Base-by-base conservation (phyloP, 2,797 vertebrate species). In the Microcaecilia unicolor region DNA sequence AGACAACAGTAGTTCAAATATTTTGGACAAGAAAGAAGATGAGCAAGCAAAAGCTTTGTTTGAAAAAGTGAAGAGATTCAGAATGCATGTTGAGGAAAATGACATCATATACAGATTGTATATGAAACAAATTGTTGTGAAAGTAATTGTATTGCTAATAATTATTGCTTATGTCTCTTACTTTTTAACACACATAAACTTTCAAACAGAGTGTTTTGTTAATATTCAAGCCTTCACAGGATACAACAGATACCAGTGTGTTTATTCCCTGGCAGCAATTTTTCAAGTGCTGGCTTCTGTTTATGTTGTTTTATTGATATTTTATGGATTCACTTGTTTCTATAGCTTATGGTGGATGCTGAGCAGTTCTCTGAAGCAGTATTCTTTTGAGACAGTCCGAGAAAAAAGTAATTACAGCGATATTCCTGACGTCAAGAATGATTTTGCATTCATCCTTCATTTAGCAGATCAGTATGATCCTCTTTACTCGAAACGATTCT, bases 41-140 rank as follows among this genome's bases (percentile, higher is more conserved):
- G 84, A 87, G 34, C 84, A 86, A 63, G 84, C 84, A 40, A 87
- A 86, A 62, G 84, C 84, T 37, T 78, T 87, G 49, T 87, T 87
- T 51, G 84, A 86, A 50, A 87, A 84, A 54, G 84, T 87, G 39
- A 85, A 83, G 40, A 70, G 79, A 42, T 85, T 86, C 47, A 69
- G 76, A 48, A 29, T 74, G 21, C 83, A 86, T 0, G 82, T 86
- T 2, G 83, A 87, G 41, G 77, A 84, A 57, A 86, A 84, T 37
- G 84, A 86, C 53, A 58, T 85, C 15, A 81, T 87, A 53, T 85
- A 85, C 28, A 67, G 44, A 15, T 72, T 86, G 15, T 85, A 87
- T 13, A 70, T 85, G 66, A 80, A 78, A 33, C 83, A 87, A 64
- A 86, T 86, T 13, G 72, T 87, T 11, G 68, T 67, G 36, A 87